Evolutionary conservation across 2,797 vertebrate genomes (phyloP), one percentile per base, ranked within the genome.

Genomic region (Sebastolobus altivelis): DNA sequence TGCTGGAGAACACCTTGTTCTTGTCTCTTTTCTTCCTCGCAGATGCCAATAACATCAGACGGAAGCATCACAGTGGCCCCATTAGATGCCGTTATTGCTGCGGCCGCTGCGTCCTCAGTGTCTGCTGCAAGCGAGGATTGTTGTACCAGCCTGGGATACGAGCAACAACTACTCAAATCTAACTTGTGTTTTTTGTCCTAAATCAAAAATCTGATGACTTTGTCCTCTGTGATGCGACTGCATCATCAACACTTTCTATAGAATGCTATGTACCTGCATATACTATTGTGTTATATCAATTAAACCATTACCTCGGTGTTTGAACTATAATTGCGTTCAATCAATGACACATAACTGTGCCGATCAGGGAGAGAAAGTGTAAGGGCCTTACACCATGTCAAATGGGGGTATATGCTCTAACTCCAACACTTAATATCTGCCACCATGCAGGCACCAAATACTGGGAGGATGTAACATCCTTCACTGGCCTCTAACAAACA

Each of bases 401-500:
- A 10, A 31, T 14, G 4, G 4, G 56, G 20, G 12, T 29, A 16
- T 49, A 11, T 38, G 13, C 8, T 18, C 3, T 22, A 38, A 38
- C 16, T 65, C 59, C 43, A 52, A n/a, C 43, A 77, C 25, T 13
- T 43, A 9, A 77, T 22, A 37, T 33, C 29, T 18, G 27, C 29
- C 3, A 20, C 22, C 37, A 62, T 14, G 10, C 46, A 72, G 37
- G 27, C 63, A 43, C 10, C 43, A 71, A 46, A 65, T 66, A 49
- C 33, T 56, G 12, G 3, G 38, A 11, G 65, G 65, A 79, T 60
- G 37, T 78, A 63, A 72, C 62, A 33, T 83, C 62, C 65, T 77
- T 38, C 59, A 38, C 65, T 79, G 79, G 75, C 65, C 56, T 82
- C 65, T 52, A 68, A 88, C 66, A 85, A 85, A 84, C 35, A 83